phyloP scores from a whole-genome alignment of 2,888 invertebrate species.

The Agelastica alni region DNA sequence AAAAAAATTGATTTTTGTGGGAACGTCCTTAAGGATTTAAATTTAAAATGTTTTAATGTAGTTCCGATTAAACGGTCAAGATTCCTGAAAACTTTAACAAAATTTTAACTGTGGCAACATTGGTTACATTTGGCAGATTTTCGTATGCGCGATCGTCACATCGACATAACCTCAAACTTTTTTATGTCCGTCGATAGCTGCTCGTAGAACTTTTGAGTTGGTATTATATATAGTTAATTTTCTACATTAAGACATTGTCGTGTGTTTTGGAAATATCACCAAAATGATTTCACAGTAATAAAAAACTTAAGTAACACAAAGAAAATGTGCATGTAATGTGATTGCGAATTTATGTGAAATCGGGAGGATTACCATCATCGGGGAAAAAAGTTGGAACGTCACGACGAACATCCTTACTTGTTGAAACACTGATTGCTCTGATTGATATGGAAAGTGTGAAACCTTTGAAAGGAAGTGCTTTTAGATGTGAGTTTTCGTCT shows the following conservation, averaged over 20 bases:
- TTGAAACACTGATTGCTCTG: conserved; percentile 23
- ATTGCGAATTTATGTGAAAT: conserved; percentile 9
- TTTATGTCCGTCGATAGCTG: conserved; percentile 19
- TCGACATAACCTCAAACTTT: conserved; percentile 33
- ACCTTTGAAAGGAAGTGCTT: conserved; percentile 34
- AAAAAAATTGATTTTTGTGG: too few relatives aligned
- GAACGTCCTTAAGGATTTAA: too few relatives aligned
- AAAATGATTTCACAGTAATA: conserved; percentile 2
- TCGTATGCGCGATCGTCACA: conserved; percentile 21
- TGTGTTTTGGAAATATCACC: background rate
- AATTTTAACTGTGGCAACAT: conserved; percentile 6
- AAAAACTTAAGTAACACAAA: too few relatives aligned
- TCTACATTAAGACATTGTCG: background rate
- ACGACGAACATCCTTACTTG: conserved; percentile 27
- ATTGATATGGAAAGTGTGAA: conserved; percentile 32
- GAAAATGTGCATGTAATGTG: background rate
- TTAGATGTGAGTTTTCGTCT: conserved; percentile 38
- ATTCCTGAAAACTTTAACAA: background rate
- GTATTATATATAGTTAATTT: conserved; percentile 20
- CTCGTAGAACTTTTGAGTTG: conserved; percentile 20
- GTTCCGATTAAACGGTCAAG: too few relatives aligned
- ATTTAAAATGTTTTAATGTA: too few relatives aligned
- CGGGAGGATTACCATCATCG: conserved; percentile 20
- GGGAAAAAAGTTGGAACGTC: conserved; percentile 25
- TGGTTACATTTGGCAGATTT: conserved; percentile 22